These are phyloP conservation scores for Nesoenas mayeri DNA, from an alignment of 2,113 vertebrate genomes.

Conservation along the genomic window DNA sequence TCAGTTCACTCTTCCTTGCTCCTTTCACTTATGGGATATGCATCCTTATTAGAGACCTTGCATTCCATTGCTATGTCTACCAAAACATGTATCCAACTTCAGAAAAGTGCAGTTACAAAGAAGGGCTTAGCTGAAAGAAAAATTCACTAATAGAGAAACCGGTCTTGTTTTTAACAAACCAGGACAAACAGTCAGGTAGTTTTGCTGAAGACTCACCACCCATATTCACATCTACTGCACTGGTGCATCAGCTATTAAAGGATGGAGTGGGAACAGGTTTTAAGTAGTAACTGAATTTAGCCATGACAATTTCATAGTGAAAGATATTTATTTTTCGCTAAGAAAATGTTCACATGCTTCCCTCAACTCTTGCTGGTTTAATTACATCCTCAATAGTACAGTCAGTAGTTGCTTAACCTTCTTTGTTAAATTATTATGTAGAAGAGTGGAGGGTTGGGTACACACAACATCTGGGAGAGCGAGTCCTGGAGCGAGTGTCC, in stretches of 20 bases:
- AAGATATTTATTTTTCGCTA: not conserved
- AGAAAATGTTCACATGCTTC: not conserved
- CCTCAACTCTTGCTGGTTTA: not conserved
- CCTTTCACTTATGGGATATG: too few species aligned
- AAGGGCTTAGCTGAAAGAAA: too few species aligned
- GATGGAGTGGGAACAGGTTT: not conserved
- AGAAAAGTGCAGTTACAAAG: too few species aligned
- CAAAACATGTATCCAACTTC: too few species aligned
- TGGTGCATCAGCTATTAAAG: not conserved
- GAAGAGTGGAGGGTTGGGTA: not conserved
- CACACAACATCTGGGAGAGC: not conserved
- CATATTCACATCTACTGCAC: not conserved
- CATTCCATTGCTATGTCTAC: too few species aligned
- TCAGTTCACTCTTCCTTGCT: too few species aligned
- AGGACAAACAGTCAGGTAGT: not conserved
- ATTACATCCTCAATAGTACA: constrained; percentile 44
- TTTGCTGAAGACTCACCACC: not conserved
- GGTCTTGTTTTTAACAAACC: too few species aligned
- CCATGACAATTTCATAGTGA: not conserved
- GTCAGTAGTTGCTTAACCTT: not conserved
- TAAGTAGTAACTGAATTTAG: not conserved
- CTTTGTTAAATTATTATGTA: constrained; percentile 9
- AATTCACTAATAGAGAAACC: too few species aligned
- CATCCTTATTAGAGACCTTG: too few species aligned
- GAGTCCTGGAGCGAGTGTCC: not conserved